Evolutionary conservation across 2,797 vertebrate genomes (phyloP).

Genomic region (Helarctos malayanus): DNA sequence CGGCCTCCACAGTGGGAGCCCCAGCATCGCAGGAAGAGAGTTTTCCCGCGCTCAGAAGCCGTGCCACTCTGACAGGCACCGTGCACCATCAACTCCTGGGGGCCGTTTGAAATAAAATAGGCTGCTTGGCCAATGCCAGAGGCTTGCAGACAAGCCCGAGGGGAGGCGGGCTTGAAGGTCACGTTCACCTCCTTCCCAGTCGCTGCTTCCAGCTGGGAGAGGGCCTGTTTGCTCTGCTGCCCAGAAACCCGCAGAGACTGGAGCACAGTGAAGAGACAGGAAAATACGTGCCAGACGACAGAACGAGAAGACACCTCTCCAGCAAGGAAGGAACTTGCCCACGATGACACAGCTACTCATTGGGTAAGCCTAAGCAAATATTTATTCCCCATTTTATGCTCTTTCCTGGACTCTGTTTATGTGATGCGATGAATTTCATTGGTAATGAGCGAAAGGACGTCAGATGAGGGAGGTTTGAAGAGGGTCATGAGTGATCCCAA

Average conservation of each 20-base stretch:
- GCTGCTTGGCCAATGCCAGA: not conserved
- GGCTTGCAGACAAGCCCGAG: too few relatives aligned
- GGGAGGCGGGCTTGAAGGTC: not conserved
- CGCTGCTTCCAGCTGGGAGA: not conserved
- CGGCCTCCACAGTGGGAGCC: fast-evolving
- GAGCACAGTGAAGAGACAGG: not conserved
- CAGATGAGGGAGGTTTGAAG: not conserved
- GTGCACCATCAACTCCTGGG: not conserved
- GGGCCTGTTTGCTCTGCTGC: too few relatives aligned
- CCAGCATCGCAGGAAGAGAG: not conserved
- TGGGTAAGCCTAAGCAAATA: not conserved
- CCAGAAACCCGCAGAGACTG: not conserved
- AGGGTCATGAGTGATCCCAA: not conserved
- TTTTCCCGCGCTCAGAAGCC: not conserved
- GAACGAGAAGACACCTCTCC: not conserved
- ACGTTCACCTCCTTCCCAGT: too few relatives aligned
- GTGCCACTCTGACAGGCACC: fast-evolving
- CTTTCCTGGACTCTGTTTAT: not conserved
- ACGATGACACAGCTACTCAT: not conserved
- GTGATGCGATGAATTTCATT: not conserved
- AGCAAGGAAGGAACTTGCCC: not conserved
- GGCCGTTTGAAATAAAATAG: not conserved
- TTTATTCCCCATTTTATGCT: not conserved
- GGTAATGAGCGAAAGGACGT: not conserved
- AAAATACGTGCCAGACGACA: too few relatives aligned